Evolutionary conservation across 1,140 invertebrate genomes (phyloP).

Genomic region (Dreissena polymorpha): DNA sequence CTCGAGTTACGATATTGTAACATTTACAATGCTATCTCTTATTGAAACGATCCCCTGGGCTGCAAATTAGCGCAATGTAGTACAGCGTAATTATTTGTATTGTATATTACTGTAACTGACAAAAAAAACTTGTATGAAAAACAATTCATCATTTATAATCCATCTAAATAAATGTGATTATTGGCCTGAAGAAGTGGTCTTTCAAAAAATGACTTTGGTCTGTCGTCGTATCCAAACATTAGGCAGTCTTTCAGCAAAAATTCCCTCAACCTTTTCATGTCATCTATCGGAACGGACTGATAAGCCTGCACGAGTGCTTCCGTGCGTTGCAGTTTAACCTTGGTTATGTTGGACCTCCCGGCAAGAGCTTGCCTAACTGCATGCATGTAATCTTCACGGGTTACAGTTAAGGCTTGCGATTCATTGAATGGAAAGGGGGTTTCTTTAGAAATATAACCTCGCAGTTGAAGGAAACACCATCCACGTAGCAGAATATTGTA

Average conservation of each 20-base stretch:
- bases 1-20: too few species aligned
- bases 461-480: slow-evolving; percentile 60
- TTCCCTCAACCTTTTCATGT: slow-evolving; percentile 29
- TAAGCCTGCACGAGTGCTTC: slow-evolving; percentile 45
- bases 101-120: too few species aligned
- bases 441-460: slow-evolving; percentile 54
- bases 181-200: not conserved
- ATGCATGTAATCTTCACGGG: not conserved
- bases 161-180: too few species aligned
- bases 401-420: slow-evolving; percentile 7
- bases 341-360: not conserved
- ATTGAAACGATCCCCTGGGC: too few species aligned
- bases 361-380: not conserved
- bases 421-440: slow-evolving; percentile 41
- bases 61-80: too few species aligned
- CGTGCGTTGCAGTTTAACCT: slow-evolving; percentile 13
- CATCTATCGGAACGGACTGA: slow-evolving; percentile 8
- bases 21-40: too few species aligned
- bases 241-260: slow-evolving; percentile 29
- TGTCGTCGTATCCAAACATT: slow-evolving; percentile 47
- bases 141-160: too few species aligned
- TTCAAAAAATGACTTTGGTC: slow-evolving; percentile 29
- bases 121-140: too few species aligned
- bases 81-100: too few species aligned
- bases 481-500: slow-evolving; percentile 31